Base-by-base conservation (phyloP, 2,113 vertebrate genomes). In the Haemorhous mexicanus region DNA sequence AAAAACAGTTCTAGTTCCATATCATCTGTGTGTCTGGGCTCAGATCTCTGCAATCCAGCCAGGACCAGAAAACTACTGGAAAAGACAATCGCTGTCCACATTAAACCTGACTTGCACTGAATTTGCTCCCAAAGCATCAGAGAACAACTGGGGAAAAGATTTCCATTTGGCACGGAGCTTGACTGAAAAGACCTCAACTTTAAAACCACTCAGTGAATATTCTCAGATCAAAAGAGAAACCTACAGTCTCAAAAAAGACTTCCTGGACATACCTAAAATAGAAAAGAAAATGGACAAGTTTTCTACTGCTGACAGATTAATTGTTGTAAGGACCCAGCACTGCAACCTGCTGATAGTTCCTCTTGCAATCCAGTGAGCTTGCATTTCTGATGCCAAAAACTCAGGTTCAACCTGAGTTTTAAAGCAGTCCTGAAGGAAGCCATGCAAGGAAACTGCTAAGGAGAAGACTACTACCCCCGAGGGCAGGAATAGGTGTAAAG, bases 191-290 rank as follows among this genome's bases (percentile, higher is more conserved):
- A 70, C 70, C 79, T 95, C 41, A 11, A 5, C 80, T 91, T 77
- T 70, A 83, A 79, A 94, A 91, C 41, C 63, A 88, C 55, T 70
- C 44, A 74, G 75, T 85, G 67, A 84, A 74, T 58, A 93, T n/a
- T 55, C 35, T 77, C 52, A 49, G 43, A 70, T 41, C 75, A 79
- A 88, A 95, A 94, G 37, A 72, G 90, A 94, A 95, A 80, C 44
- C 26, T 66, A 16, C 4, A 13, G 62, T 70, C 75, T 92, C 66
- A 63, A 84, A 77, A 76, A 63, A 63, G 17, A 3, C 23, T 87
- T 76, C 53, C 53, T 73, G 66, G 87, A 56, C 66, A 35, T 46
- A 73, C 63, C 67, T 66, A 86, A 94, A 94, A 86, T 59, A 80
- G 76, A 95, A 93, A 82, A 82, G 68, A 82, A 64, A 93, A 87